A percentile compares a stretch with the other conserved stretches of the same genome.
Evolutionary conservation across 2,797 vertebrate genomes (phyloP).

Genomic region (Eospalax fontanierii): DNA sequence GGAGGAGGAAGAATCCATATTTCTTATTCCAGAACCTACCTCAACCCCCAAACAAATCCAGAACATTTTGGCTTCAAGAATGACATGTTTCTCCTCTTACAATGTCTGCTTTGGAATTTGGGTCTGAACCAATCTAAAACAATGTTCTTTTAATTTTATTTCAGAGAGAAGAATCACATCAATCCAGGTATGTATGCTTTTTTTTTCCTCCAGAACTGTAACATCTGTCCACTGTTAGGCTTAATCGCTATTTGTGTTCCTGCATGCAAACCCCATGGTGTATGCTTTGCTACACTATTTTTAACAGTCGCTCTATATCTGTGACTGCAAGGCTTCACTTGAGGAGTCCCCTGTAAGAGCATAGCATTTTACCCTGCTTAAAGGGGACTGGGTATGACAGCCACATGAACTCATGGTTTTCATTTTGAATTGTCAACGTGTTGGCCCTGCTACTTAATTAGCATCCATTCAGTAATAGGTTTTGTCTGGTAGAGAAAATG

Average conservation of each 20-base stretch:
- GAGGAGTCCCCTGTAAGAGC: background rate
- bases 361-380: background rate
- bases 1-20: background rate
- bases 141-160: slow-evolving; percentile 67
- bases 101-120: slow-evolving; percentile 40
- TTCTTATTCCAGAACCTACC: background rate
- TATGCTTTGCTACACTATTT: background rate
- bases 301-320: background rate
- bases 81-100: background rate
- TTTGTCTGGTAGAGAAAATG: slow-evolving; percentile 77
- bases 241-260: background rate
- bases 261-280: background rate
- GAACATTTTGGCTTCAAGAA: slow-evolving; percentile 13
- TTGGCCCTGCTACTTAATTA: slow-evolving; percentile 73
- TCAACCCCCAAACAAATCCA: background rate
- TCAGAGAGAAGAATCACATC: slow-evolving; percentile 81
- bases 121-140: slow-evolving; percentile 22
- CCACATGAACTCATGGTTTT: slow-evolving; percentile 2
- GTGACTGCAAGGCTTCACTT: slow-evolving; percentile 66
- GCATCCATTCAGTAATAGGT: slow-evolving; percentile 53
- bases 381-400: background rate
- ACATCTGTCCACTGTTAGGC: background rate
- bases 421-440: slow-evolving; percentile 32
- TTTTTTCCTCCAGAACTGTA: background rate
- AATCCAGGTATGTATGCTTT: slow-evolving; percentile 81